These are phyloP conservation scores for Pipa parva DNA, from an alignment of 2,113 vertebrate species.

Conservation along the genomic window DNA sequence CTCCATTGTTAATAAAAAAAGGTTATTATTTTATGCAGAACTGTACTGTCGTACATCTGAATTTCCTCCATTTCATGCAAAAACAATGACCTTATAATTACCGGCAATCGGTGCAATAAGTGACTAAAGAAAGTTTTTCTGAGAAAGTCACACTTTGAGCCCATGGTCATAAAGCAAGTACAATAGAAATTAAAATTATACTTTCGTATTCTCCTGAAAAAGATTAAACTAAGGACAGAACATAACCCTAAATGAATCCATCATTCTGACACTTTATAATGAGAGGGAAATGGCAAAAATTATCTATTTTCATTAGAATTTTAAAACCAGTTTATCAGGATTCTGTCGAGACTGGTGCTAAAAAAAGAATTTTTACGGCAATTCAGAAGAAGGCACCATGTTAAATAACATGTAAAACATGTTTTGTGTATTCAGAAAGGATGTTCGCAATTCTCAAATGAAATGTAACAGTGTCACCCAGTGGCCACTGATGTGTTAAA, in stretches of 20 bases:
- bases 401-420: not conserved
- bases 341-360: conserved; percentile 42
- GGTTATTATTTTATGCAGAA: too few species aligned
- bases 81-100: not conserved
- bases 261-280: conserved; percentile 66
- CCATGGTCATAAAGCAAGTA: conserved; percentile 30
- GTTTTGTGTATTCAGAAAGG: conserved; percentile 1
- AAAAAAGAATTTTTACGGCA: conserved; percentile 22
- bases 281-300: conserved; percentile 63
- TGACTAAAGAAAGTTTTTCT: conserved; percentile 17
- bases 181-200: conserved; percentile 53
- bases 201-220: conserved; percentile 52
- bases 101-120: not conserved
- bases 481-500: too few species aligned
- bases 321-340: conserved; percentile 52
- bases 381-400: conserved; percentile 1
- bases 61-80: too few species aligned
- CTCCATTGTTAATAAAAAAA: too few species aligned
- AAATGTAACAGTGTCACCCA: conserved; percentile 63
- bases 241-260: conserved; percentile 66
- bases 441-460: conserved; percentile 37
- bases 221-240: conserved; percentile 63
- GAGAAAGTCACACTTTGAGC: conserved; percentile 31
- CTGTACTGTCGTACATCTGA: too few species aligned
- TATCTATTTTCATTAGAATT: conserved; percentile 60